Conservation (phyloP, 2,113 vertebrate species). For the Ascaphus truei region DNA sequence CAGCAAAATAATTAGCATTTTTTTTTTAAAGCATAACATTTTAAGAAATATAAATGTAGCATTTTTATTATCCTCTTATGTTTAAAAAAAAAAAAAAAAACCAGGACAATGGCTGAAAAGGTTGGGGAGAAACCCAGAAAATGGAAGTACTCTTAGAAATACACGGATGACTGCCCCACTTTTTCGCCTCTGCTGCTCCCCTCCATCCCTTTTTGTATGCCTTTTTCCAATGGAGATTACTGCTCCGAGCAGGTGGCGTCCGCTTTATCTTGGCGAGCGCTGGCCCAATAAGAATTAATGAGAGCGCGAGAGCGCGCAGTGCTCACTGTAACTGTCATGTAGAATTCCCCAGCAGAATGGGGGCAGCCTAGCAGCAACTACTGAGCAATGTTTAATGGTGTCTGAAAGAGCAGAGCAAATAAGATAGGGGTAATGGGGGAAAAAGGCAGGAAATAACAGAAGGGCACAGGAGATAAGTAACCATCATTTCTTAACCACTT, state of each 20-base stretch:
- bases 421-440: conserved; percentile 26
- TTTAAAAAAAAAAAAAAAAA: too few relatives aligned
- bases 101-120: too few relatives aligned
- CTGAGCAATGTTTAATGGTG: conserved; percentile 1
- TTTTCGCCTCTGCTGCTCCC: too few relatives aligned
- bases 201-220: too few relatives aligned
- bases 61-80: too few relatives aligned
- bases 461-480: not conserved
- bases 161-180: too few relatives aligned
- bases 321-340: not conserved
- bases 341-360: not conserved
- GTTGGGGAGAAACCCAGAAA: too few relatives aligned
- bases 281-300: not conserved
- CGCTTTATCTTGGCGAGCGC: not conserved
- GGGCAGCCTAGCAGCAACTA: not conserved
- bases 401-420: not conserved
- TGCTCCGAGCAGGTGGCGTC: not conserved
- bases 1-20: too few relatives aligned
- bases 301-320: not conserved
- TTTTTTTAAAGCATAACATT: too few relatives aligned
- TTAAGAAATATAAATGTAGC: too few relatives aligned
- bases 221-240: too few relatives aligned
- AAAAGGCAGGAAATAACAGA: conserved; percentile 22
- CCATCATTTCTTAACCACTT: conserved; percentile 10
- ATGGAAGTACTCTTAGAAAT: too few relatives aligned